Evolutionary conservation across 2,888 invertebrate genomes (phyloP), one percentile per base, ranked within the genome.

Genomic region (Drosophila mimetica): DNA sequence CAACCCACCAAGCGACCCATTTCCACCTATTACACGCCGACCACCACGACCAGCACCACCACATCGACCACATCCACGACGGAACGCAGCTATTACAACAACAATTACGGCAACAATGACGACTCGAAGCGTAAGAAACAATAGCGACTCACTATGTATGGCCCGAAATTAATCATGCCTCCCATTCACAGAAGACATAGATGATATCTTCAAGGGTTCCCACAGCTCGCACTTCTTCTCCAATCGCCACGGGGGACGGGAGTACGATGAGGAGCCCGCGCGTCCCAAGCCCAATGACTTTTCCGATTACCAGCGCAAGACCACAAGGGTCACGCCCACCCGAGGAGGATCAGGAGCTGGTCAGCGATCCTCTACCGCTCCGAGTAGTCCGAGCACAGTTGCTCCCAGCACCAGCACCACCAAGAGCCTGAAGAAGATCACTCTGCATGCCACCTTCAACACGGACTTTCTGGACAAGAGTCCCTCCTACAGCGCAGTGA

Each of bases 201-300:
- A 94, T 61, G 95, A 95, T 81, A 93, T 94, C 63, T 94, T 95
- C 64, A 94, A 94, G 77, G 94, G 94, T 42, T 95, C 95, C 22
- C 95, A 95, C 89, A 95, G 95, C 64, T 95, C 95, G 1, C 95
- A 96, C 91, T 96, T 95, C 92, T 96, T 95, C 91, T 95, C 95
- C 79, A 94, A 94, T 86, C 92, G 93, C 50, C 93, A 94, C 87
- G 93, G 93, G 39, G 94, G 94, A 7, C 93, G 94, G 76, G 94
- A 94, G 87, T 93, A 93, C 57, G 93, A 93, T 60, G 92, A 93
- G 60, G 90, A 89, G 63, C 83, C 79, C 7, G 66, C 80, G 8
- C 86, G 90, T 48, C 72, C 78, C 64, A 85, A 86, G 60, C 91
- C 90, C 30, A 93, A 93, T 71, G 92, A 92, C 18, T 84, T 90